Base-by-base conservation (phyloP, 2,888 invertebrate species). In the Suillia variegata region DNA sequence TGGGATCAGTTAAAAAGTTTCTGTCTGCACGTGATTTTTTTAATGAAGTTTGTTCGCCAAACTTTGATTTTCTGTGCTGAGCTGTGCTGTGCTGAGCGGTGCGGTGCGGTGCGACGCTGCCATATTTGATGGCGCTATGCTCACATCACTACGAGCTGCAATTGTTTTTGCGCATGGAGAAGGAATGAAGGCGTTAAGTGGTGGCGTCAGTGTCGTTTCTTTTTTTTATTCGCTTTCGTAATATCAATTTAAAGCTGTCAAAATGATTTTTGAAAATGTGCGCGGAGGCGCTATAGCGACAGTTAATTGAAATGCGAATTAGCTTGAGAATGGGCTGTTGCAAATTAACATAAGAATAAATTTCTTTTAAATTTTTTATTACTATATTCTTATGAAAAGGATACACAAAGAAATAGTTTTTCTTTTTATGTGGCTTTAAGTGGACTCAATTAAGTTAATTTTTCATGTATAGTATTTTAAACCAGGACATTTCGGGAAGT, bases 11-110 rank as follows among this genome's bases (percentile, higher is more conserved):
- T 26, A 21, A 33, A 38, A 20, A 17, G 2, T 53, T 8, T n/a
- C 38, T 53, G 53, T 53, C 53, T 53, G 53, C 53, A 53, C 53
- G 53, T 53, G 53, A 53, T 53, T 38, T 34, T 53, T 53, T 38
- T 20, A 53, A 53, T 53, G 34, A 53, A 38, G 53, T 53, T 26
- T 26, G 15, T 52, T 38, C 21, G n/a, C 6, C n/a, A 53, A 53
- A 53, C 21, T 53, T 34, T 38, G 15, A n/a, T 53, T 38, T 21
- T 17, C 38, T 51, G 26, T 51, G 15, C 20, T 51, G 13, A n/a
- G 26, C 26, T 26, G 5, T 26, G 26, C 26, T 26, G 26, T 26
- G 26, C 10, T n/a, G 26, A 6, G 26, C 26, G 10, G n/a, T n/a
- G n/a, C 38, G 3, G n/a, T 26, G 26, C 10, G n/a, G 26, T 26